phyloP scores from a whole-genome alignment of 1,140 invertebrate species.

The Bombus picipes region DNA sequence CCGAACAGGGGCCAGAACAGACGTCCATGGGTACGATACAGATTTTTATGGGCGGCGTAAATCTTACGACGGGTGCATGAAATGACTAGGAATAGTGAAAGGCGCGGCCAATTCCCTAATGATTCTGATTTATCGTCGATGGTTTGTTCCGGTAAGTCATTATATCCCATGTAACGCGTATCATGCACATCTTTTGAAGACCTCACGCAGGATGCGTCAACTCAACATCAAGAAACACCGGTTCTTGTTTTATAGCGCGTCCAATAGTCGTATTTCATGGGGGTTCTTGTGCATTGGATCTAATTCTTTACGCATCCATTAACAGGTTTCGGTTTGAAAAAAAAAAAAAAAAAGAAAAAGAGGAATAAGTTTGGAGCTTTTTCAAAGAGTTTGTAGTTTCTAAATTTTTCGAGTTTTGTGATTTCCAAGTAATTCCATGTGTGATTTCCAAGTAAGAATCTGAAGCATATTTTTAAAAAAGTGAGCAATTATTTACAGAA shows the following conservation, averaged over 20 bases:
- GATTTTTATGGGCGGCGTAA: conserved; percentile 65
- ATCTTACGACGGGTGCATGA: conserved; percentile 58
- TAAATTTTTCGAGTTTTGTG: too few relatives aligned
- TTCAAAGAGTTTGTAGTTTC: too few relatives aligned
- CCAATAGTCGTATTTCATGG: conserved; percentile 15
- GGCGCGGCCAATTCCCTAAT: conserved; percentile 66
- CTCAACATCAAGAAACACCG: background rate
- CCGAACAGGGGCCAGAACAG: background rate
- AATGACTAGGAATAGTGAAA: conserved; percentile 61
- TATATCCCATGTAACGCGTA: conserved; percentile 23
- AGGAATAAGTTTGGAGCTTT: too few relatives aligned
- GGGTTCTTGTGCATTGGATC: background rate
- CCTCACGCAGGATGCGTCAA: conserved; percentile 12
- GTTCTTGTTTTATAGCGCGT: background rate
- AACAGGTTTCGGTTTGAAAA: background rate
- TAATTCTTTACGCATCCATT: background rate
- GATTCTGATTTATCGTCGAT: conserved; percentile 65
- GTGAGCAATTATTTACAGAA: too few relatives aligned
- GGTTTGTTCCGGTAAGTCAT: conserved; percentile 58
- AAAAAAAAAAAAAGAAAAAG: too few relatives aligned
- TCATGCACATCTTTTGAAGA: background rate
- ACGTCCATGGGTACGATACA: conserved; percentile 48
- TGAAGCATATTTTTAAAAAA: too few relatives aligned
- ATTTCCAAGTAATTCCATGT: too few relatives aligned
- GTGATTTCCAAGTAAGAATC: too few relatives aligned